Conservation (phyloP, 2,113 vertebrate genomes). For the Amia ocellicauda region DNA sequence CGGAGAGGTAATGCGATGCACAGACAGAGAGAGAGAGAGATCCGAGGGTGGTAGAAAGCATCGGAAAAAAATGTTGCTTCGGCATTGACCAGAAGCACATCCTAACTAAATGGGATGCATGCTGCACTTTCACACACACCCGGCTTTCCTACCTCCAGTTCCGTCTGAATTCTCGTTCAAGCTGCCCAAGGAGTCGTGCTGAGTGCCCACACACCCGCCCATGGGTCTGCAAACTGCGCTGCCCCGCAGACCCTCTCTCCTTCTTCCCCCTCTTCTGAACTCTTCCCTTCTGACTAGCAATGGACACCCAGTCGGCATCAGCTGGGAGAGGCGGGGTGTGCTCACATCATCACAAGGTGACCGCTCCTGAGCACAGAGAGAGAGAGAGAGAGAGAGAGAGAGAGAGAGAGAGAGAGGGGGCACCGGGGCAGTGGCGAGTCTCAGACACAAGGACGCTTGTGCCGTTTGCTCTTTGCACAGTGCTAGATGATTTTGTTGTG, state of each 20-base stretch:
- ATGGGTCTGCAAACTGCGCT: constrained; percentile 76
- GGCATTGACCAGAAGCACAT: constrained; percentile 17
- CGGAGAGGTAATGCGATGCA: constrained; percentile 17
- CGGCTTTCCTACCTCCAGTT: constrained; percentile 77
- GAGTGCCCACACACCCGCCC: constrained; percentile 97
- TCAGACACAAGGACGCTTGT: too few relatives aligned
- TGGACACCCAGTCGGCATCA: constrained; percentile 41
- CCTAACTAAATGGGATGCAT: constrained; percentile 7
- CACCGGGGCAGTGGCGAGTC: too few relatives aligned
- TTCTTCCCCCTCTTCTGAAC: constrained; percentile 30
- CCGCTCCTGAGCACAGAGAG: constrained; percentile 16
- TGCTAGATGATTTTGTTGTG: too few relatives aligned
- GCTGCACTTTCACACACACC: not conserved
- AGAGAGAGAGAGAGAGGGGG: not conserved
- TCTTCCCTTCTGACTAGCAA: constrained; percentile 39
- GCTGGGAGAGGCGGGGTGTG: constrained; percentile 39
- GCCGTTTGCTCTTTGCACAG: too few relatives aligned
- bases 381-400: not conserved
- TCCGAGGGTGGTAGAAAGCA: constrained; percentile 8
- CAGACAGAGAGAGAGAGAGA: constrained; percentile 25
- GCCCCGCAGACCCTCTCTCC: constrained; percentile 47
- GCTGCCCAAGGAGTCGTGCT: constrained; percentile 95
- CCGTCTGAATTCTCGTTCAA: constrained; percentile 96
- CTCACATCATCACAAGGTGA: constrained; percentile 48
- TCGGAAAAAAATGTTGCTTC: too few relatives aligned